phyloP scores from a whole-genome alignment of 2,888 invertebrate species.

The Pogonocherus hispidulus region DNA sequence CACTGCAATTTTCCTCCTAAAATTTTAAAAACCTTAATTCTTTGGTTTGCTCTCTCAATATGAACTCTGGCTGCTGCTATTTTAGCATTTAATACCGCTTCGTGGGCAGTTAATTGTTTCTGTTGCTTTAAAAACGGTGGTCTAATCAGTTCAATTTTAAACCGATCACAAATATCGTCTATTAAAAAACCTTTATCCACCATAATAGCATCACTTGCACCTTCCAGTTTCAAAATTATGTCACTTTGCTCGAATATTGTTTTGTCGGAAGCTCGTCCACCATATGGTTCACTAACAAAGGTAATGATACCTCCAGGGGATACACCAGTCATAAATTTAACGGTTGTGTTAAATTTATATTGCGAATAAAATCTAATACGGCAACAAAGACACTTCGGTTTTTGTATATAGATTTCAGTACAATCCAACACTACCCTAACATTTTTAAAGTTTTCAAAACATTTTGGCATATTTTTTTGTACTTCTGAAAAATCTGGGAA shows the following conservation, averaged over 20 bases:
- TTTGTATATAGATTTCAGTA: slow-evolving; percentile 11
- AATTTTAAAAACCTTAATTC: slow-evolving; percentile 37
- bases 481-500: slow-evolving; percentile 9
- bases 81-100: slow-evolving; percentile 23
- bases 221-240: background rate
- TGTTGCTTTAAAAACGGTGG: slow-evolving; percentile 2
- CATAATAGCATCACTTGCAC: background rate
- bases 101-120: slow-evolving; percentile 6
- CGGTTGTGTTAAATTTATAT: slow-evolving; percentile 20
- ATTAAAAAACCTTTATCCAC: slow-evolving; percentile 12
- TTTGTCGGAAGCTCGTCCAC: slow-evolving; percentile 33
- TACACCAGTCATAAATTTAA: slow-evolving; percentile 35
- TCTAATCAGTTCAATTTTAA: slow-evolving; percentile 2
- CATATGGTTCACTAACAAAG: slow-evolving; percentile 25
- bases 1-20: slow-evolving; percentile 14
- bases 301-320: slow-evolving; percentile 25
- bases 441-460: slow-evolving; percentile 13
- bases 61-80: slow-evolving; percentile 13
- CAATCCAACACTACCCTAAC: slow-evolving; percentile 7
- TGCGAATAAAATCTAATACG: slow-evolving; percentile 32
- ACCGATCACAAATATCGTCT: slow-evolving; percentile 5
- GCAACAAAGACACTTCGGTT: slow-evolving; percentile 28
- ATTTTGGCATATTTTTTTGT: slow-evolving; percentile 12
- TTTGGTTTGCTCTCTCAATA: slow-evolving; percentile 26
- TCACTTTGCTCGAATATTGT: background rate